phyloP scores from a whole-genome alignment of 1,140 invertebrate species.

The Apolygus lucorum region DNA sequence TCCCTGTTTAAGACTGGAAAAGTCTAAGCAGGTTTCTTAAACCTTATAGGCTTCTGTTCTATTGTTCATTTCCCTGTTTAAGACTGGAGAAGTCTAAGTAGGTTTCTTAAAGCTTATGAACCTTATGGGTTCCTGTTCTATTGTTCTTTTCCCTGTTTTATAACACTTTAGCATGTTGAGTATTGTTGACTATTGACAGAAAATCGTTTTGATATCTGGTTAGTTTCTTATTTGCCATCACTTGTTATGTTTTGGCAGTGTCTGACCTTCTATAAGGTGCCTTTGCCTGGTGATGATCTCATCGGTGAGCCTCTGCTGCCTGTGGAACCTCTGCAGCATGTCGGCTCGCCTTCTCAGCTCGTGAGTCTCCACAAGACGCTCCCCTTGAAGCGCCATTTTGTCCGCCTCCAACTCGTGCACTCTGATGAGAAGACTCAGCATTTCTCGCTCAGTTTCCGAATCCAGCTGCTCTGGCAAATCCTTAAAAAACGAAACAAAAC shows the following conservation, averaged over 20 bases:
- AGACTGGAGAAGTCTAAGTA: too few relatives aligned
- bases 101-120: too few relatives aligned
- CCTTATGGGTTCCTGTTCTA: too few relatives aligned
- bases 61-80: too few relatives aligned
- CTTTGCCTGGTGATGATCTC: slow-evolving; percentile 84
- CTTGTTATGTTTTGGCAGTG: too few relatives aligned
- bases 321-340: slow-evolving; percentile 69
- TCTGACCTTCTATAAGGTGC: slow-evolving; percentile 79
- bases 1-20: too few relatives aligned
- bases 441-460: slow-evolving; percentile 77
- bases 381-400: slow-evolving; percentile 81
- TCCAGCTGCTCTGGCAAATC: slow-evolving; percentile 72
- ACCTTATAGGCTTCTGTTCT: too few relatives aligned
- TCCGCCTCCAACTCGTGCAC: slow-evolving; percentile 87
- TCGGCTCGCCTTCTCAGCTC: slow-evolving; percentile 75
- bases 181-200: not conserved
- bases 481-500: slow-evolving; percentile 40
- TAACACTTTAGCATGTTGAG: not conserved
- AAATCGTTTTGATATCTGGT: too few relatives aligned
- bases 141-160: too few relatives aligned
- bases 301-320: slow-evolving; percentile 76
- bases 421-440: slow-evolving; percentile 70
- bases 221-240: too few relatives aligned
- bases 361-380: slow-evolving; percentile 70
- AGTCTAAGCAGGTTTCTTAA: too few relatives aligned